Conservation (phyloP, 2,113 vertebrate species). For the Mormyrus iriodes region DNA sequence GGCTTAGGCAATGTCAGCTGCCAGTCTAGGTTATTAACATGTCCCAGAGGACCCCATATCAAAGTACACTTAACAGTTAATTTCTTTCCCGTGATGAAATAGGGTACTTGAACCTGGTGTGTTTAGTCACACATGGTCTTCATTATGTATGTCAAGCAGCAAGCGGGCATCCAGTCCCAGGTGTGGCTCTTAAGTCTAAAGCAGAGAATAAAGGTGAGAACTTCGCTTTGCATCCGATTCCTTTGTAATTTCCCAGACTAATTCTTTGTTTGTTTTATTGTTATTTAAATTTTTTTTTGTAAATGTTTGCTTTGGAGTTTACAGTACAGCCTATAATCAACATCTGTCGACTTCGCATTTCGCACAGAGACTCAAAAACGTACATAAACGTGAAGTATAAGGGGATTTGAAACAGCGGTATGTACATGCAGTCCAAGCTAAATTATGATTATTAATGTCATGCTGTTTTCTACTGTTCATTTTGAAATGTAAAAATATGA, state of each 20-base stretch:
- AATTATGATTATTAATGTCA: neutral
- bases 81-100: conserved; percentile 3
- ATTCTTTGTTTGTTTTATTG: conserved; percentile 25
- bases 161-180: neutral
- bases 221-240: conserved; percentile 33
- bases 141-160: neutral
- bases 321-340: neutral
- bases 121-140: neutral
- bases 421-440: neutral
- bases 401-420: neutral
- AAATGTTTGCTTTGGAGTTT: neutral
- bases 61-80: neutral
- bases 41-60: neutral
- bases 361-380: neutral
- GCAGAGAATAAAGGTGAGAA: conserved; percentile 43
- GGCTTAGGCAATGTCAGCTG: neutral
- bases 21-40: neutral
- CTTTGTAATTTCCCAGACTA: conserved; percentile 48
- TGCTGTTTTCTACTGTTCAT: neutral
- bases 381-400: neutral
- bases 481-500: neutral
- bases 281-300: neutral
- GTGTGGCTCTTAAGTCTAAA: conserved; percentile 29
- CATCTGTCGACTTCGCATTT: neutral
- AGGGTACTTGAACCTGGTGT: neutral